Evolutionary conservation across 2,797 vertebrate genomes (phyloP), one percentile per base, ranked within the genome.

Genomic region (Sebastes paucispinis): DNA sequence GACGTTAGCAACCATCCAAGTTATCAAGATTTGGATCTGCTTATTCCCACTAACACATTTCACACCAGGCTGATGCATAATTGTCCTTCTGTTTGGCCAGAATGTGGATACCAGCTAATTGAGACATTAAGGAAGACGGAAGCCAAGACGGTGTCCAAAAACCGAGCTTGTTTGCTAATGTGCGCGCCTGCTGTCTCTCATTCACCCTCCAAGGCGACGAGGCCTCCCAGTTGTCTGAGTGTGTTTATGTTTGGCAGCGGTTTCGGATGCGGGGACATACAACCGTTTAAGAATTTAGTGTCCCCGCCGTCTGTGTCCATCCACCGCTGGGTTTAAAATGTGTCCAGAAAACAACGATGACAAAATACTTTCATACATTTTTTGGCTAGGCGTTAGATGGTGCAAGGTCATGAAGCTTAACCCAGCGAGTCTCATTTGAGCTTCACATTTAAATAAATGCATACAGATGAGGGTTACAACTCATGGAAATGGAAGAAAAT

Each of bases 31-130:
- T 52, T 47, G 63, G 74, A 73, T 88, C 80, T 59, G 84, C 43
- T 82, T 77, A 73, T 70, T 76, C 81, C 81, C 64, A 75, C 75
- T 68, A 76, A 88, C 84, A 87, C 78, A 69, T 89, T 87, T 90
- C 87, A 75, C 87, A 78, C 81, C 81, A 87, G 81, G 68, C 88
- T 73, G 72, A 64, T 83, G 79, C 86, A 78, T 88, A 90, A 90
- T 89, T 82, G 86, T 86, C 87, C 89, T 70, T 90, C 86, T 90
- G 87, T 77, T 89, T 72, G 66, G 69, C 78, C 85, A 82, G 85
- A 82, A 79, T 83, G 85, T 66, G 73, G 69, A 81, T 55, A 59
- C 59, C 54, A 47, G 63, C 77, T 88, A 90, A 93, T 87, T 91
- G 87, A 92, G 85, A 90, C 81, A 66, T 86, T 78, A 66, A 80